phyloP scores from a whole-genome alignment of 1,140 invertebrate genomes.

The Carposina sasakii region DNA sequence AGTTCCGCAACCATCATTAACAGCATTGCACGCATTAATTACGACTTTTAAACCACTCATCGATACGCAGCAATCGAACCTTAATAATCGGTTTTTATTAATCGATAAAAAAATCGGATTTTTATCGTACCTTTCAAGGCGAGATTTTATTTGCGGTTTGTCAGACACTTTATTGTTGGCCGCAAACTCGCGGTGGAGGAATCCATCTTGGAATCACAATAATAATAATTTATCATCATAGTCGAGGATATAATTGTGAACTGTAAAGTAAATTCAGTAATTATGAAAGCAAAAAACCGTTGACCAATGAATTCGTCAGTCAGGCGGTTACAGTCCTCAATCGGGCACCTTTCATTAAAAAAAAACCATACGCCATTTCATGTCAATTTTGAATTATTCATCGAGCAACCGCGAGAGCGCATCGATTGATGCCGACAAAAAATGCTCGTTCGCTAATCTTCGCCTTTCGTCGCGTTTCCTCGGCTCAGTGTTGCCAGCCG shows the following conservation, averaged over 20 bases:
- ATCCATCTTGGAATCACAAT: not conserved
- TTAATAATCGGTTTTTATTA: too few species aligned
- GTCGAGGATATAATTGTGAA: constrained; percentile 26
- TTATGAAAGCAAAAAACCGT: constrained; percentile 67
- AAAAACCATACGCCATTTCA: constrained; percentile 71
- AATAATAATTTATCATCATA: constrained; percentile 11
- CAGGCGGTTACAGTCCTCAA: constrained; percentile 71
- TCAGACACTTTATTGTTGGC: constrained; percentile 49
- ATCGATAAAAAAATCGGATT: not conserved
- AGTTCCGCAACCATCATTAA: constrained; percentile 58
- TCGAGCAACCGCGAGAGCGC: constrained; percentile 68
- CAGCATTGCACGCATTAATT: constrained; percentile 60
- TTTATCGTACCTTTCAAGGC: constrained; percentile 23
- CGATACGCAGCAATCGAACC: too few species aligned
- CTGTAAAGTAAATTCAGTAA: constrained; percentile 57
- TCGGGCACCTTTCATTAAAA: constrained; percentile 72
- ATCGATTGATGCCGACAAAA: constrained; percentile 72
- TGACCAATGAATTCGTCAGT: constrained; percentile 71
- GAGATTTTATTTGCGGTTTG: constrained; percentile 60
- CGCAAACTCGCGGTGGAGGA: not conserved
- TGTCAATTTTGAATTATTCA: constrained; percentile 73
- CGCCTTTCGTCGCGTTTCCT: constrained; percentile 56
- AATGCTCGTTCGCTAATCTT: constrained; percentile 68
- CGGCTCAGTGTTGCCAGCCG: constrained; percentile 61
- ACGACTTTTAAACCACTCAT: constrained; percentile 47